Base-by-base conservation (phyloP, 2,113 vertebrate species). In the Notothenia coriiceps region DNA sequence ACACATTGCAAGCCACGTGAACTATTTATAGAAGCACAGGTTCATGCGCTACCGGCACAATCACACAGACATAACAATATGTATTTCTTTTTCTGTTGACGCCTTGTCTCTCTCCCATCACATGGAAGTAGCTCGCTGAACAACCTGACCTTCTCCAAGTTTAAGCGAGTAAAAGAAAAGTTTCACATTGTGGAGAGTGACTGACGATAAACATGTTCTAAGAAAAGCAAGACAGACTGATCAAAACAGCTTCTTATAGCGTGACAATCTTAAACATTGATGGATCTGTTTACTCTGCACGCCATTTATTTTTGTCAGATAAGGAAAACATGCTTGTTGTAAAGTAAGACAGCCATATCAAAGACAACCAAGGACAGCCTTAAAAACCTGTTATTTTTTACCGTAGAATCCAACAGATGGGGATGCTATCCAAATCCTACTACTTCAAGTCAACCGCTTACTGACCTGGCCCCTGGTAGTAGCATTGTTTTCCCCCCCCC, bases 11-110 rank as follows among this genome's bases (percentile, higher is more conserved):
- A 85, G 68, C 62, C 35, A 73, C 2, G 2, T 20, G 43, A 61
- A 56, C 85, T 92, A 89, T 93, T 92, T 79, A 89, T 79, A 92
- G 86, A 75, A 51, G 29, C 25, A 2, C 63, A 75, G 46, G 65
- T 82, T 80, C 52, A 54, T 14, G 40, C 40, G 74, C 84, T 76
- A 78, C 63, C 65, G 72, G 66, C 82, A 73, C 59, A 70, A 67
- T 40, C 63, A 74, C 51, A 60, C 63, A 85, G 33, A 81, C 64
- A 62, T 60, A 82, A 75, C 60, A 10, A 70, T 78, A 80, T 57
- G 44, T 69, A 40, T 65, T 57, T 62, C 68, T 56, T 54, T 46
- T 56, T 73, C 65, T 49, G 35, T 40, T 65, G 17, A 68, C 2
- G 12, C 63, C 46, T 86, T 54, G 11, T 54, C 44, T 82, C 35